These are phyloP conservation scores for Parazoanthus swiftii DNA, from an alignment of 92 coral and sea anemone genomes.

Conservation along the genomic window DNA sequence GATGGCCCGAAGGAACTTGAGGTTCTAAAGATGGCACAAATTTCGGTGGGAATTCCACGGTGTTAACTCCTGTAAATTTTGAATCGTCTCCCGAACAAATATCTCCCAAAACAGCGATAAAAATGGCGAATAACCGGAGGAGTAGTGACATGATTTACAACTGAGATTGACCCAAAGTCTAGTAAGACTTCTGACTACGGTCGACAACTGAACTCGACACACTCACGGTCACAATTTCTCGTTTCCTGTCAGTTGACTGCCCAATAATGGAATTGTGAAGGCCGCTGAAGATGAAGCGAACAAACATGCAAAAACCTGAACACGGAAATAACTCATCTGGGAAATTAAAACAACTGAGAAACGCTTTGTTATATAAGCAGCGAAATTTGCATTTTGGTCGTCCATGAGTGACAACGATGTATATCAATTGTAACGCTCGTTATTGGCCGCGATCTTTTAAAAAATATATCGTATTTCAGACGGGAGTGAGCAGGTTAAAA, in stretches of 20 bases:
- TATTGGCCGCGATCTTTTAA: too few species aligned
- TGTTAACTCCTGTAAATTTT: not conserved
- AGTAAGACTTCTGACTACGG: too few species aligned
- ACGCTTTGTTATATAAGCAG: too few species aligned
- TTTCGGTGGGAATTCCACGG: constrained; percentile 80
- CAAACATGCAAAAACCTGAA: not conserved
- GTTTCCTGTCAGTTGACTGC: not conserved
- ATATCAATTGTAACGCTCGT: too few species aligned
- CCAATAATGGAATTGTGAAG: not conserved
- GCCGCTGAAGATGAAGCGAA: not conserved
- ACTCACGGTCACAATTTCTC: too few species aligned
- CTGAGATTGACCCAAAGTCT: not conserved
- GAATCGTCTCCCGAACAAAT: not conserved
- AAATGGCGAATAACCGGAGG: constrained; percentile 1
- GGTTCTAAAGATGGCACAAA: constrained; percentile 69
- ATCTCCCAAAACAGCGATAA: not conserved
- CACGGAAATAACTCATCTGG: not conserved
- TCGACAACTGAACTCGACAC: too few species aligned
- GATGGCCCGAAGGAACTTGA: constrained; percentile 70
- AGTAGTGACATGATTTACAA: not conserved
- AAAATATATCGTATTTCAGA: not conserved
- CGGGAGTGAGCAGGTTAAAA: not conserved
- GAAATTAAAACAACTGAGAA: not conserved
- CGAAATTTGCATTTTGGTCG: not conserved
- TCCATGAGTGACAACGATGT: not conserved